Evolutionary conservation across 2,888 invertebrate species (phyloP).

Genomic region (Phymatocera aterrima): DNA sequence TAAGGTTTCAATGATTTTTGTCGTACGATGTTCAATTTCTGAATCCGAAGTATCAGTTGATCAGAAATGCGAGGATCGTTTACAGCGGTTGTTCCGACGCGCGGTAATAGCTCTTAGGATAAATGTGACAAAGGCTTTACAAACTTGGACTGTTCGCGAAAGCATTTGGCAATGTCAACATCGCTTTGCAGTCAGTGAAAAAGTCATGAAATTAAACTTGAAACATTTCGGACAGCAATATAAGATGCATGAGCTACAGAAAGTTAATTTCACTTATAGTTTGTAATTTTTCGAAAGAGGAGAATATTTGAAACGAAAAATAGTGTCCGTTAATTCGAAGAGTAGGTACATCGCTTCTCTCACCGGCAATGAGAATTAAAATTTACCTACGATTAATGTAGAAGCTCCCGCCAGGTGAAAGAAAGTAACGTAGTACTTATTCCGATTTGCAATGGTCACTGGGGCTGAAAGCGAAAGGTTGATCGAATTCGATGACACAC

Average conservation of each 20-base stretch:
- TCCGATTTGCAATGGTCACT: constrained; percentile 53
- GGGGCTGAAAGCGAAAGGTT: constrained; percentile 64
- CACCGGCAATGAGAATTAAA: background rate
- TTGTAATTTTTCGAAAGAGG: no score
- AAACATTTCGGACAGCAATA: background rate
- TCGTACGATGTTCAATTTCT: no score
- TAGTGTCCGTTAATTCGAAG: background rate
- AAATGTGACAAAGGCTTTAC: background rate
- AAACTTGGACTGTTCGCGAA: background rate
- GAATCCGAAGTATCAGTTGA: background rate
- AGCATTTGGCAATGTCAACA: background rate
- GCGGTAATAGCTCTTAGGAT: background rate
- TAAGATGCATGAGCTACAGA: background rate
- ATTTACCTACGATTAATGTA: background rate
- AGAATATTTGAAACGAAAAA: background rate
- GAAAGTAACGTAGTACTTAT: background rate
- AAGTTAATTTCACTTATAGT: background rate
- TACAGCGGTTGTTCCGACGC: background rate
- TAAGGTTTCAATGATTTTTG: no score
- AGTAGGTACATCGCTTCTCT: background rate
- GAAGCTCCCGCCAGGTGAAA: background rate
- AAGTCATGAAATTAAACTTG: background rate
- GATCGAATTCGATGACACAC: constrained; percentile 13
- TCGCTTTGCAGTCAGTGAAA: background rate
- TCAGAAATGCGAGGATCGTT: background rate